Evolutionary conservation across 2,113 vertebrate species (phyloP).

Genomic region (Erinaceus europaeus): DNA sequence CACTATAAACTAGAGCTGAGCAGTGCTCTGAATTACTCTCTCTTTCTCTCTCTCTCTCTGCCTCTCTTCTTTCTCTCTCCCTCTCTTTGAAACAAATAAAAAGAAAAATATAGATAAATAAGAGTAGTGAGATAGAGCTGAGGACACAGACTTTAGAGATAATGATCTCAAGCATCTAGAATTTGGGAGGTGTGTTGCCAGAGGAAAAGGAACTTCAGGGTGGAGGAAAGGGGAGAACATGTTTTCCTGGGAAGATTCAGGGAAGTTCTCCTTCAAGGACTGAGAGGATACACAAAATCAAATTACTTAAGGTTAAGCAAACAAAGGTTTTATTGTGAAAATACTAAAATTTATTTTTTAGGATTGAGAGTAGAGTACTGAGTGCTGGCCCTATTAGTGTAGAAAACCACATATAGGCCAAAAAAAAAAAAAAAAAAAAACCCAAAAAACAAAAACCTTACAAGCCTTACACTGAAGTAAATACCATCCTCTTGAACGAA

Average conservation of each 20-base stretch:
- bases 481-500: no score
- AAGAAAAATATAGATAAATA: not conserved
- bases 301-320: not conserved
- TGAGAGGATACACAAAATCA: not conserved
- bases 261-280: not conserved
- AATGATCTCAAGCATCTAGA: not conserved
- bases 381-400: not conserved
- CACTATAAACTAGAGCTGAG: no score
- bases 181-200: not conserved
- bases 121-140: not conserved
- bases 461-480: not conserved
- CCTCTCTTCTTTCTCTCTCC: no score
- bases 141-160: not conserved
- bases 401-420: not conserved
- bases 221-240: not conserved
- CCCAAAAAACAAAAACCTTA: not conserved
- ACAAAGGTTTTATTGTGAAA: no score
- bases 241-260: not conserved
- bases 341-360: no score
- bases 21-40: no score
- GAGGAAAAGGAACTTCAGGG: no score
- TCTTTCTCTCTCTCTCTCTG: no score
- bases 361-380: no score
- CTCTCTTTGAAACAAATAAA: no score
- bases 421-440: not conserved